phyloP scores from a whole-genome alignment of 2,888 invertebrate species.

The Tenthredo scrophulariae region DNA sequence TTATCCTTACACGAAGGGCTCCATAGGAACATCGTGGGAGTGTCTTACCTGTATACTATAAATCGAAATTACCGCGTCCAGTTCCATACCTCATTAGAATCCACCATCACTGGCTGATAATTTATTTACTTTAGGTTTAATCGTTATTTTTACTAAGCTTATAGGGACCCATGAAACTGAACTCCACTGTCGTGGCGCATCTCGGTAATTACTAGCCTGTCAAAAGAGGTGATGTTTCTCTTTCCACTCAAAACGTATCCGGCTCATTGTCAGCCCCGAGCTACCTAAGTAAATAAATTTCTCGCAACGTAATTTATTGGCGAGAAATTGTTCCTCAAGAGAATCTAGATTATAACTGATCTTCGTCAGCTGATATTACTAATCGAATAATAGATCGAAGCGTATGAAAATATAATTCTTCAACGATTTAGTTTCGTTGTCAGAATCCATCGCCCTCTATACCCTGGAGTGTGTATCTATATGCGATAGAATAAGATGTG shows the following conservation, averaged over 20 bases:
- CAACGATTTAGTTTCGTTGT: background rate
- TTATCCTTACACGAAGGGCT: constrained; percentile 73
- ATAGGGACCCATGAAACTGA: background rate
- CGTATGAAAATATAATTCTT: background rate
- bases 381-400: background rate
- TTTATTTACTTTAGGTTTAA: background rate
- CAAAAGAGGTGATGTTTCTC: background rate
- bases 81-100: constrained; percentile 25
- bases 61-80: background rate
- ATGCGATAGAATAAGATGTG: background rate
- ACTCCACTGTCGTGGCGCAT: background rate
- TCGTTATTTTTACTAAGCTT: background rate
- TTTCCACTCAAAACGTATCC: background rate
- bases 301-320: background rate
- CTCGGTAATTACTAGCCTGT: background rate
- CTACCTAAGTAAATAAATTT: background rate
- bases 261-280: constrained; percentile 4
- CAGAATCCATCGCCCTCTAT: background rate
- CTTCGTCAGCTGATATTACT: background rate
- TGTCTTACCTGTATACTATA: constrained; percentile 55
- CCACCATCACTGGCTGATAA: background rate
- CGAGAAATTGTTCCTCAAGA: background rate
- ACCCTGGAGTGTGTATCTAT: background rate
- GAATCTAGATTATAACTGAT: background rate
- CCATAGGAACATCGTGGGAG: constrained; percentile 69